These are phyloP conservation scores for Erebia palarica DNA, from an alignment of 2,888 invertebrate genomes.

Conservation along the genomic window DNA sequence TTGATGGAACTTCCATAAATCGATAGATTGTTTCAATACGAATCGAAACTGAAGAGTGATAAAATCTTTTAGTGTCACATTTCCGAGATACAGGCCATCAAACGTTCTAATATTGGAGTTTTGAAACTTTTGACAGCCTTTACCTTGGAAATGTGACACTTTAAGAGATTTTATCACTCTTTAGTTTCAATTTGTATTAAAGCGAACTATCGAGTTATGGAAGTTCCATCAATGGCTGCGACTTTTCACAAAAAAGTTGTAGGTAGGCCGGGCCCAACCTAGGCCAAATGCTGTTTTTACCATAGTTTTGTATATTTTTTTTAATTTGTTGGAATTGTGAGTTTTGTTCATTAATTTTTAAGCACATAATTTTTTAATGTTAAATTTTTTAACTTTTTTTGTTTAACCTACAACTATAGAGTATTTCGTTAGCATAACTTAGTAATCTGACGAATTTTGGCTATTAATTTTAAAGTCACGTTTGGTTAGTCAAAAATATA, in stretches of 20 bases:
- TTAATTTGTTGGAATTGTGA: conserved; percentile 12
- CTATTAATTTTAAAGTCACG: conserved; percentile 12
- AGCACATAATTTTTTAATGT: conserved; percentile 13
- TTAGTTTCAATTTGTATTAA: conserved; percentile 10
- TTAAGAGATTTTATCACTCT: conserved; percentile 5
- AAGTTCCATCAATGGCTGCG: conserved; percentile 10
- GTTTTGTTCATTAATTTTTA: conserved; percentile 10
- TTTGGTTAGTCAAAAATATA: conserved; percentile 11
- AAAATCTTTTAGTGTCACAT: conserved; percentile 11
- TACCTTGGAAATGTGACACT: too few species aligned
- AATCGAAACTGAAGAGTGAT: conserved; percentile 9
- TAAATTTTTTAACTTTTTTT: conserved; percentile 12
- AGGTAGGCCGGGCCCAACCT: conserved; percentile 11
- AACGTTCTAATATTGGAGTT: too few species aligned
- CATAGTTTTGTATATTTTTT: conserved; percentile 10
- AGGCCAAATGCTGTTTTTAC: conserved; percentile 11
- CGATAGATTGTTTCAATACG: conserved; percentile 12
- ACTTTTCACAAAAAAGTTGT: background rate
- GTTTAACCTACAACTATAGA: conserved; percentile 10
- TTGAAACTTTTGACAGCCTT: too few species aligned
- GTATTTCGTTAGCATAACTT: conserved; percentile 10
- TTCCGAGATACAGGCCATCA: conserved; percentile 8
- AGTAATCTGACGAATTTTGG: conserved; percentile 12
- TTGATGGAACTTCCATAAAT: conserved; percentile 10
- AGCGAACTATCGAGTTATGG: conserved; percentile 9